Evolutionary conservation across 2,888 invertebrate species (phyloP).

Genomic region (Hydriomena furcata): DNA sequence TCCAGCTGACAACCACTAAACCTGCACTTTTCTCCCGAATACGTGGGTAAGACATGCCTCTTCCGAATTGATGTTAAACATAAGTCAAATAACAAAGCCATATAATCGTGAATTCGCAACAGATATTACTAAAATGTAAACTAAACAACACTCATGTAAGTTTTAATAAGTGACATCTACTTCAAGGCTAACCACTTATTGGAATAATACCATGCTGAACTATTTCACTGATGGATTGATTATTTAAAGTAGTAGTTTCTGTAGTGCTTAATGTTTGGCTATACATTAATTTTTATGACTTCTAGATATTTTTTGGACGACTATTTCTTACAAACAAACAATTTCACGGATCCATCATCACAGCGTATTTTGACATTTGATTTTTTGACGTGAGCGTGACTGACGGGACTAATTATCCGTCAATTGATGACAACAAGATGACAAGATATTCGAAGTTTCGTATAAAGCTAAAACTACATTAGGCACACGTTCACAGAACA

Average conservation of each 20-base stretch:
- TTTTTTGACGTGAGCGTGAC: constrained; percentile 59
- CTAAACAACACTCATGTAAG: constrained; percentile 81
- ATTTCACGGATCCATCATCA: constrained; percentile 67
- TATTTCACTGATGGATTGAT: constrained; percentile 46
- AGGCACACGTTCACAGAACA: too few species aligned
- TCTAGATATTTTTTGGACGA: constrained; percentile 70
- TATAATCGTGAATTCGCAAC: constrained; percentile 77
- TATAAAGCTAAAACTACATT: too few species aligned
- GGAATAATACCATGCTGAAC: constrained; percentile 64
- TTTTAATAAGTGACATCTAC: constrained; percentile 80
- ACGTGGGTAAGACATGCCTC: constrained; percentile 82
- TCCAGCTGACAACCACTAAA: constrained; percentile 77
- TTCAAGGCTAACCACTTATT: constrained; percentile 82
- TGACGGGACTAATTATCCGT: too few species aligned
- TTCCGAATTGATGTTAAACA: constrained; percentile 72
- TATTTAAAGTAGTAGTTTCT: constrained; percentile 42
- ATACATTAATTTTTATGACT: constrained; percentile 50
- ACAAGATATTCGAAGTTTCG: too few species aligned
- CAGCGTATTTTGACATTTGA: constrained; percentile 68
- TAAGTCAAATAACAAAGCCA: constrained; percentile 82
- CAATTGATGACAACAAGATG: too few species aligned
- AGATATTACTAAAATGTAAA: constrained; percentile 80
- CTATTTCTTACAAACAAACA: constrained; percentile 75
- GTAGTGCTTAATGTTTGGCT: constrained; percentile 36
- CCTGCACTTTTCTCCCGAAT: constrained; percentile 79